Base-by-base conservation (phyloP, 2,797 vertebrate genomes). In the Neopelma chrysocephalum region DNA sequence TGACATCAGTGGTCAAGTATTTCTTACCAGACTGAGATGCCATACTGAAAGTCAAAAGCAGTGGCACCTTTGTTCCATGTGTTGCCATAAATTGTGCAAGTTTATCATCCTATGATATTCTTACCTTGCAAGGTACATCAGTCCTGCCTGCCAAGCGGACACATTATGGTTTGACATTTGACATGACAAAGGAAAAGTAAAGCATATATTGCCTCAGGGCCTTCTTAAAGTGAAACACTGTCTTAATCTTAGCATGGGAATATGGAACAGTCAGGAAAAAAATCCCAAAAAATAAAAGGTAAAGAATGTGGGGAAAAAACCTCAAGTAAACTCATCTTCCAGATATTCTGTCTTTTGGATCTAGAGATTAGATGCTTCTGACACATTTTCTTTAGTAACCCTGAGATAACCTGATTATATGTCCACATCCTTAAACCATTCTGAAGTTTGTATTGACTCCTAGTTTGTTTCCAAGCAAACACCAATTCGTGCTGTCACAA, bases 401-500 rank as follows among this genome's bases (percentile, higher is more conserved):
- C 40, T 45, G n/a, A 77, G 32, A 83, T 51, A 70, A 70, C 6
- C 17, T 57, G 34, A 31, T 45, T 61, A 15, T 22, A 42, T 18
- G 13, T 26, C 20, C 22, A 18, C 11, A 16, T 47, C 22, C 27
- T 50, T 61, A 79, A 89, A 79, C 10, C 2, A 4, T 32, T 79
- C 47, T 58, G 50, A 82, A 68, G 18, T 65, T 76, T 72, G 15
- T 29, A 29, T 34, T 53, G 53, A 16, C 7, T 68, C 13, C 16
- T 80, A 64, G 17, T 6, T 20, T 72, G 6, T 15, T 78, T 61
- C 23, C 27, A 54, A 47, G 25, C 26, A 73, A 53, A 51, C 17
- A n/a, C 7, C 0, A 0, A 14, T 31, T 47, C 7, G 18, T 53
- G 19, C 23, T 71, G 26, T 83, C 34, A 29, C 6, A 53, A 80